phyloP scores from a whole-genome alignment of 2,797 vertebrate species.

The Coregonus ussuriensis region DNA sequence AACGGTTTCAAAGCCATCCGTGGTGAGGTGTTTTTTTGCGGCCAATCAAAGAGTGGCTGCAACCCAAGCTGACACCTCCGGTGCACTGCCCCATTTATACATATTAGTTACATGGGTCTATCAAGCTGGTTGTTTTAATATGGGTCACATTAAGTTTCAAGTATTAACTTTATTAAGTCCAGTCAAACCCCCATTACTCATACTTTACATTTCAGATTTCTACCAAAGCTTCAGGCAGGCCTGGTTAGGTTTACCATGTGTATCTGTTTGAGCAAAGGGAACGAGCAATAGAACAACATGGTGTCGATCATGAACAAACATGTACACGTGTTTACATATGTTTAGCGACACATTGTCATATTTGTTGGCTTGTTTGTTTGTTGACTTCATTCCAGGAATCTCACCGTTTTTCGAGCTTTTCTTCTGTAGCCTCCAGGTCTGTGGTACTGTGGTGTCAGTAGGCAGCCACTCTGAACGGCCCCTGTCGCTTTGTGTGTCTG shows the following conservation, averaged over 20 bases:
- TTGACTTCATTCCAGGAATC: neutral
- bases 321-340: neutral
- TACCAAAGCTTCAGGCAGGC: neutral
- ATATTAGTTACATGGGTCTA: neutral
- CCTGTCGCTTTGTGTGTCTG: conserved; percentile 19
- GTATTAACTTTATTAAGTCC: neutral
- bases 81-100: neutral
- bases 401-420: neutral
- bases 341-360: neutral
- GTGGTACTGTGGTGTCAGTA: neutral
- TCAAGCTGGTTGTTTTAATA: neutral
- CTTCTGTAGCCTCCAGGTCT: neutral
- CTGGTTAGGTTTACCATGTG: neutral
- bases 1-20: conserved; percentile 39
- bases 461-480: neutral
- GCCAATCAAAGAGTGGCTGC: neutral
- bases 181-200: neutral
- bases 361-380: neutral
- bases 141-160: neutral
- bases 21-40: neutral
- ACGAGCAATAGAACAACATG: neutral
- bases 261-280: neutral
- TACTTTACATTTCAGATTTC: neutral
- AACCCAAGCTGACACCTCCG: neutral
- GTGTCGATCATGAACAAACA: neutral